phyloP scores from a whole-genome alignment of 2,888 invertebrate species.

The Volucella inanis region DNA sequence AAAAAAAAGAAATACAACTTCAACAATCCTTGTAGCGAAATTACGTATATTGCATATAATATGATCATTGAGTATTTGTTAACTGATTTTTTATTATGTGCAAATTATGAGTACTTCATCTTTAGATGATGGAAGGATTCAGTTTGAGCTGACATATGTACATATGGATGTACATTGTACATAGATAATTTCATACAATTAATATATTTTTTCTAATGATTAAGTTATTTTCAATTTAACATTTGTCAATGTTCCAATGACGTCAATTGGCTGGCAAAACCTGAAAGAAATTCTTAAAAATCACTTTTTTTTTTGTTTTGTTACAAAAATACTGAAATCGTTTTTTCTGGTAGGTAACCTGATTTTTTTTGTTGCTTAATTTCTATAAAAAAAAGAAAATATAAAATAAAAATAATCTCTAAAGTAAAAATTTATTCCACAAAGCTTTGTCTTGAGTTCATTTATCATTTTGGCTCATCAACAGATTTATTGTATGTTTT shows the following conservation, averaged over 20 bases:
- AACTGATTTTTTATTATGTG: slow-evolving; percentile 71
- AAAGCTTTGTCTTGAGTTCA: slow-evolving; percentile 45
- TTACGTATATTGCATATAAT: slow-evolving; percentile 55
- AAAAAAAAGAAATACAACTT: slow-evolving; percentile 31
- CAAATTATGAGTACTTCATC: slow-evolving; percentile 49
- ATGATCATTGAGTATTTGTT: slow-evolving; percentile 66
- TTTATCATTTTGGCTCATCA: slow-evolving; percentile 60
- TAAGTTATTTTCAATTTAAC: slow-evolving; percentile 39
- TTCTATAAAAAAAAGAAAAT: neutral
- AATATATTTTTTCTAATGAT: slow-evolving; percentile 16
- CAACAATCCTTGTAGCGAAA: slow-evolving; percentile 56
- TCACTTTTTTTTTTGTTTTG: slow-evolving; percentile 22
- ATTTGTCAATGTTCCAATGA: slow-evolving; percentile 51
- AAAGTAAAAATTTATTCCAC: slow-evolving; percentile 27
- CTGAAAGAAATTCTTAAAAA: slow-evolving; percentile 10
- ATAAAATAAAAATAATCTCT: slow-evolving; percentile 15
- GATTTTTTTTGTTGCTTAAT: slow-evolving; percentile 33
- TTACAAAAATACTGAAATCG: slow-evolving; percentile 38
- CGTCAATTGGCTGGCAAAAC: slow-evolving; percentile 48
- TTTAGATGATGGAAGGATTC: slow-evolving; percentile 4
- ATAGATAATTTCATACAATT: neutral
- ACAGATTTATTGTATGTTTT: slow-evolving; percentile 42
- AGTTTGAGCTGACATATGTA: neutral
- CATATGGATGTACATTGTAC: no score
- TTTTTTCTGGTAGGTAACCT: slow-evolving; percentile 50